Base-by-base conservation (phyloP, 2,797 vertebrate species). In the Macropodus opercularis region DNA sequence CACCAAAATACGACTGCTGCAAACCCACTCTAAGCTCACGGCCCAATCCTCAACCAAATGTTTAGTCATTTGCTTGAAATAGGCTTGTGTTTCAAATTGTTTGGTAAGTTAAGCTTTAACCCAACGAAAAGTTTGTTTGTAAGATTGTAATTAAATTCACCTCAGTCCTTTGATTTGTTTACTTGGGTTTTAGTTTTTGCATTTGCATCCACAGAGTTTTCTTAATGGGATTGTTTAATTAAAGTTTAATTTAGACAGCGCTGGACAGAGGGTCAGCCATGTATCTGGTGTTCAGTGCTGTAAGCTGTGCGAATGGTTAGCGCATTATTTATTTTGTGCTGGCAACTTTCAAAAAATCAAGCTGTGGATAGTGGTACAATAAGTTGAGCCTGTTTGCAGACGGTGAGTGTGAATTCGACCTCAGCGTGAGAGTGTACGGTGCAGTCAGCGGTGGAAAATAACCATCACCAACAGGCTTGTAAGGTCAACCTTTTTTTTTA, bases 401-500 rank as follows among this genome's bases (percentile, higher is more conserved):
- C 24, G 42, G 38, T 42, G 13, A 49, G 53, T 42, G 13, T 24
- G 46, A 64, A 44, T 23, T 62, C 12, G 23, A 29, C 44, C 44
- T 70, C 50, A 48, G 24, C 0, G 4, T 47, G 63, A 9, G 18
- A 36, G 5, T 35, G 17, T 53, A 35, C 1, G 2, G 0, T 18
- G 46, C 41, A 44, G 31, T 22, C 26, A 60, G 17, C 23, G 12
- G 41, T 63, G 54, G 58, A 78, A 82, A 63, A 63, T 72, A 72
- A 80, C 51, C 69, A 75, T 64, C 62, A 54, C 17, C 41, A 53
- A 41, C 24, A 47, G 27, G n/a, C 40, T 17, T 58, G 17, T 64
- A 75, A 79, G 62, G 69, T 68, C 66, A 67, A 52, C 65, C 49
- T 24, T 51, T 63, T 27, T 29, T 68, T 63, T 50, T 5, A 19